Evolutionary conservation across 2,888 invertebrate genomes (phyloP).

Genomic region (Hoplodrina blanda): DNA sequence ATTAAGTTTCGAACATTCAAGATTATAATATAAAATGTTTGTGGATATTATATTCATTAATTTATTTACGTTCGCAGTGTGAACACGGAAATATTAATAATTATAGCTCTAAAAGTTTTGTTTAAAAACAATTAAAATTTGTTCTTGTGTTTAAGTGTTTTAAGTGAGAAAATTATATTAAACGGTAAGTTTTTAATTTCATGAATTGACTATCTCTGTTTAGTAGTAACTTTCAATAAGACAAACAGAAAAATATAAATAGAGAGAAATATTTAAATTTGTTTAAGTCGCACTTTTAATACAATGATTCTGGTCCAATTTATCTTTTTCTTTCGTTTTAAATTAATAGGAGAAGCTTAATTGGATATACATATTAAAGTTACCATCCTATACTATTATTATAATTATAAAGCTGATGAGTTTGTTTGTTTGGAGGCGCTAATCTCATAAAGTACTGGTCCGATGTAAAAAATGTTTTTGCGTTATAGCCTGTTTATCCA

Average conservation of each 20-base stretch:
- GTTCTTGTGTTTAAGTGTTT: constrained; percentile 14
- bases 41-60: constrained; percentile 38
- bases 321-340: too few relatives aligned
- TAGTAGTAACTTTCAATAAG: not conserved
- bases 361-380: too few relatives aligned
- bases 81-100: constrained; percentile 24
- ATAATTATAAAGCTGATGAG: too few relatives aligned
- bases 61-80: constrained; percentile 37
- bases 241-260: not conserved
- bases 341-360: too few relatives aligned
- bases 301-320: not conserved
- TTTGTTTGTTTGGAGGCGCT: too few relatives aligned
- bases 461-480: too few relatives aligned
- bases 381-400: too few relatives aligned
- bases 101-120: not conserved
- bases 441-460: too few relatives aligned
- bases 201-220: not conserved
- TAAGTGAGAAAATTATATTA: not conserved
- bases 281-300: not conserved
- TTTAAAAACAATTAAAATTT: not conserved
- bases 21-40: constrained; percentile 45
- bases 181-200: constrained; percentile 27
- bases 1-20: constrained; percentile 16
- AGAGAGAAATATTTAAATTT: not conserved
- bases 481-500: too few relatives aligned